A percentile compares a stretch with the other conserved stretches of the same genome.
phyloP scores from a whole-genome alignment of 2,888 invertebrate genomes.

The Tridacna crocea region DNA sequence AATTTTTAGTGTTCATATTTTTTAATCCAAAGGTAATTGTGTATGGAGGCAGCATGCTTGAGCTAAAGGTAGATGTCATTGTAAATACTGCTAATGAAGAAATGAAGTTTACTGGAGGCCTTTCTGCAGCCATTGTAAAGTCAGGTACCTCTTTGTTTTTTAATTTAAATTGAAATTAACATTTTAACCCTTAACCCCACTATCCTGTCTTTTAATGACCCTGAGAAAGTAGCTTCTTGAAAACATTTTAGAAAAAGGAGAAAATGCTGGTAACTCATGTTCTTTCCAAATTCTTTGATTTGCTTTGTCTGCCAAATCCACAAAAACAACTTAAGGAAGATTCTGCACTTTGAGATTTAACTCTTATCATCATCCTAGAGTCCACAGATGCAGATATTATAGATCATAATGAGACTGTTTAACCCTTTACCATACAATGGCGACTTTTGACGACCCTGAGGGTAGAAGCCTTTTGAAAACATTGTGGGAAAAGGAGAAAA shows the following conservation, averaged over 20 bases:
- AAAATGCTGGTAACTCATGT: neutral
- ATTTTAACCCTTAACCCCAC: neutral
- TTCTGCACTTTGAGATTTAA: too few relatives aligned
- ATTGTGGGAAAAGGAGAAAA: too few relatives aligned
- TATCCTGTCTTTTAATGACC: neutral
- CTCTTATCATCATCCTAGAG: too few relatives aligned
- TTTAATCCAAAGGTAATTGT: slow-evolving; percentile 44
- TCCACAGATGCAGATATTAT: too few relatives aligned
- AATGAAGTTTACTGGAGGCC: slow-evolving; percentile 61
- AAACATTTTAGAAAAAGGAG: neutral
- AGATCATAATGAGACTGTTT: too few relatives aligned
- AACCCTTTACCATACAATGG: too few relatives aligned
- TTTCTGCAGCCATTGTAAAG: slow-evolving; percentile 53
- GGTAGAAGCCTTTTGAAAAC: too few relatives aligned
- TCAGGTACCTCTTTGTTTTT: slow-evolving; percentile 39
- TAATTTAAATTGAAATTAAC: neutral
- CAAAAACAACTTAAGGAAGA: too few relatives aligned
- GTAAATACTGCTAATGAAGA: slow-evolving; percentile 64
- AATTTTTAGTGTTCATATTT: neutral
- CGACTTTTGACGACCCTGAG: too few relatives aligned
- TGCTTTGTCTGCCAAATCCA: too few relatives aligned
- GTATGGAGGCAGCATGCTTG: slow-evolving; percentile 52
- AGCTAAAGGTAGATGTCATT: slow-evolving; percentile 56
- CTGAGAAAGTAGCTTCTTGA: neutral
- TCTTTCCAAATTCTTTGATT: too few relatives aligned